Conservation (phyloP, 1,140 invertebrate genomes). For the Oppia nitens region DNA sequence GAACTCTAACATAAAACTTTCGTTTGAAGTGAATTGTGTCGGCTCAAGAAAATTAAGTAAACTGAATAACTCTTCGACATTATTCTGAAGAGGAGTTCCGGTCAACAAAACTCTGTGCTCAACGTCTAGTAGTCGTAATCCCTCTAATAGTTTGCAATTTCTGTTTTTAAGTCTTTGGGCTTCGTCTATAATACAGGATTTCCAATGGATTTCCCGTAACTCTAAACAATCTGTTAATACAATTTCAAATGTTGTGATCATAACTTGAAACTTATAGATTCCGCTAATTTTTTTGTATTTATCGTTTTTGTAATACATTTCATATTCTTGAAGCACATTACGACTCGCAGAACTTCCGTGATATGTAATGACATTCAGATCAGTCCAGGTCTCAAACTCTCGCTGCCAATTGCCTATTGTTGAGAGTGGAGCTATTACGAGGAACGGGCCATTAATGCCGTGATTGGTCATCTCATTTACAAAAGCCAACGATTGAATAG, state of each 20-base stretch:
- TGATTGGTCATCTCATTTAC: constrained; percentile 78
- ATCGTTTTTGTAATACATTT: not conserved
- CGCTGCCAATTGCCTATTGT: not conserved
- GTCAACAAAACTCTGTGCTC: not conserved
- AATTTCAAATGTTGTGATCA: not conserved
- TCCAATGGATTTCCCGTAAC: not conserved
- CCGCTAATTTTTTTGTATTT: not conserved
- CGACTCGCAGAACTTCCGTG: constrained; percentile 52
- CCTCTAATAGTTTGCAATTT: not conserved
- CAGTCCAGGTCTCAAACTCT: not conserved
- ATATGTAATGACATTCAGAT: not conserved
- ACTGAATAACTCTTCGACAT: not conserved
- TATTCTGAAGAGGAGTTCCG: not conserved
- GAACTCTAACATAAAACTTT: not conserved
- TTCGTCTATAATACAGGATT: not conserved
- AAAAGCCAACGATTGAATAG: constrained; percentile 62
- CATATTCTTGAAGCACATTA: constrained; percentile 46
- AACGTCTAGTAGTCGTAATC: not conserved
- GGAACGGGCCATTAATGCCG: constrained; percentile 46
- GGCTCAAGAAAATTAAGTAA: not conserved
- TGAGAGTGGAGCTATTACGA: not conserved
- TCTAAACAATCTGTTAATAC: not conserved
- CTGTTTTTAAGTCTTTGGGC: not conserved
- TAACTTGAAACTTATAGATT: not conserved
- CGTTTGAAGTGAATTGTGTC: not conserved